Evolutionary conservation across 2,113 vertebrate genomes (phyloP).

Genomic region (Marcusenius ussheri): DNA sequence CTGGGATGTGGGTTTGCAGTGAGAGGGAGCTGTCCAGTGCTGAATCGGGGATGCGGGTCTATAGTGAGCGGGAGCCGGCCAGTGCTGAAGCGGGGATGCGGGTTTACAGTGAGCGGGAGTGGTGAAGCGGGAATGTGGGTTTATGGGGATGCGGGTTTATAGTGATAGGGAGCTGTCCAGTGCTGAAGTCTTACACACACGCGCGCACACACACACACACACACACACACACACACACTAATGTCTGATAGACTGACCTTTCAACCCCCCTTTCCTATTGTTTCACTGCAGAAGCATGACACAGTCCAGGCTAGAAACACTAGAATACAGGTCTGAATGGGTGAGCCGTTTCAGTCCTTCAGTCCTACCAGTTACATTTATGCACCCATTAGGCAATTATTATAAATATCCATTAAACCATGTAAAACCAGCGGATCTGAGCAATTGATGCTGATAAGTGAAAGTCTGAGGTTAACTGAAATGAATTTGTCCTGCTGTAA

Average conservation of each 20-base stretch:
- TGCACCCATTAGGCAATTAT: not conserved
- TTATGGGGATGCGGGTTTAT: not conserved
- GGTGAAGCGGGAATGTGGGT: not conserved
- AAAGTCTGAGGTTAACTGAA: not conserved
- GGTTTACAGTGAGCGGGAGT: not conserved
- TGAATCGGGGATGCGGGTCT: not conserved
- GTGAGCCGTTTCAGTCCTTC: not conserved
- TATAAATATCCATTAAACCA: not conserved
- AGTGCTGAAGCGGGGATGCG: fast-evolving
- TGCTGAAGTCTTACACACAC: not conserved
- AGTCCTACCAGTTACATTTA: not conserved
- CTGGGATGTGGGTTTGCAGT: not conserved
- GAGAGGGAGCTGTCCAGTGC: not conserved
- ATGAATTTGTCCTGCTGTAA: not conserved
- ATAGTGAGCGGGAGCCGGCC: not conserved
- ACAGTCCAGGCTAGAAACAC: not conserved
- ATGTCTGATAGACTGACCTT: not conserved
- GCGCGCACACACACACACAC: not conserved
- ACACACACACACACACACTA: not conserved
- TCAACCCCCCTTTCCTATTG: not conserved
- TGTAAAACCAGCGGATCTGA: not conserved
- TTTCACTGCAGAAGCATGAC: not conserved
- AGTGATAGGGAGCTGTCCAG: not conserved
- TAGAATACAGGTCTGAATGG: not conserved
- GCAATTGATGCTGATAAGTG: not conserved